phyloP scores from a whole-genome alignment of 2,113 vertebrate species.

The Hystrix cristata region DNA sequence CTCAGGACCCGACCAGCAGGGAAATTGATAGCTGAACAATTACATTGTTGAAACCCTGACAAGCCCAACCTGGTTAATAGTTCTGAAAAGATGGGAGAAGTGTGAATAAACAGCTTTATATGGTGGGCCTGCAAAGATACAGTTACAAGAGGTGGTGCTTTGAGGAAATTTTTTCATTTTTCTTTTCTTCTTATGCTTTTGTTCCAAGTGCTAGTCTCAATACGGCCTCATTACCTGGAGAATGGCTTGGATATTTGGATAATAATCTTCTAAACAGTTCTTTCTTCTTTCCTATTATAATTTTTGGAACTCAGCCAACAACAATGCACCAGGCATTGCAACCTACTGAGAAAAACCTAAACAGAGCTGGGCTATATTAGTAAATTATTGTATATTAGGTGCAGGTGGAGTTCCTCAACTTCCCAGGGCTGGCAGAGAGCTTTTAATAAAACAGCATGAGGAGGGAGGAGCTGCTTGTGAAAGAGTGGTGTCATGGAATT shows the following conservation, averaged over 20 bases:
- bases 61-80: slow-evolving; percentile 83
- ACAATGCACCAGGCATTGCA: slow-evolving; percentile 75
- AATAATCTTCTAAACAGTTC: slow-evolving; percentile 84
- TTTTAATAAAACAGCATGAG: slow-evolving; percentile 78
- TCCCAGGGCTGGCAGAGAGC: slow-evolving; percentile 66
- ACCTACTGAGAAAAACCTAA: slow-evolving; percentile 72
- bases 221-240: slow-evolving; percentile 83
- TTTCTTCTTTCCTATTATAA: slow-evolving; percentile 72
- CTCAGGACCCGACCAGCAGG: slow-evolving; percentile 76
- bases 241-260: slow-evolving; percentile 83
- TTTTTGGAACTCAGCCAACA: slow-evolving; percentile 83
- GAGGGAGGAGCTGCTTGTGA: slow-evolving; percentile 34
- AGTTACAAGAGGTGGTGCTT: slow-evolving; percentile 79
- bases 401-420: slow-evolving; percentile 75
- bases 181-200: slow-evolving; percentile 78
- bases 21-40: slow-evolving; percentile 86
- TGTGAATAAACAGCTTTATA: slow-evolving; percentile 76
- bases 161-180: slow-evolving; percentile 83
- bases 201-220: slow-evolving; percentile 80
- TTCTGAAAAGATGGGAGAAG: slow-evolving; percentile 85
- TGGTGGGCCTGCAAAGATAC: slow-evolving; percentile 64
- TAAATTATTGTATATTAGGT: slow-evolving; percentile 73
- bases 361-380: slow-evolving; percentile 65
- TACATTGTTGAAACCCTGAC: slow-evolving; percentile 87
- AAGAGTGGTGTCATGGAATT: slow-evolving; percentile 23